Evolutionary conservation across 2,797 vertebrate species (phyloP), one percentile per base, ranked within the genome.

Genomic region (Enoplosus armatus): DNA sequence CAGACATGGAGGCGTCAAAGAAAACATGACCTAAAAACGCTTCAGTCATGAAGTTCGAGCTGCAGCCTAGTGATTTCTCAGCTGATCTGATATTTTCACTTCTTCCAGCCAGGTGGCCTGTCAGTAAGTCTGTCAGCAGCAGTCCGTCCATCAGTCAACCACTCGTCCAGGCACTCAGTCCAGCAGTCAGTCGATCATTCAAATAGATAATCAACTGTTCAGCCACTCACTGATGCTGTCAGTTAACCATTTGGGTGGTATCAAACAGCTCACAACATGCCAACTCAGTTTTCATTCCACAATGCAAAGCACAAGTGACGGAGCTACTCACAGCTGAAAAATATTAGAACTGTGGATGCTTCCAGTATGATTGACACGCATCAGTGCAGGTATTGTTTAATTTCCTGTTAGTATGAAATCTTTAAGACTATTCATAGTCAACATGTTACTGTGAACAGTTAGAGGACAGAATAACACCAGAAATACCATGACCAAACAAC

Each of bases 11-110:
- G 45, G 72, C 6, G 20, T 58, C 7, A 59, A 75, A 51, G 63
- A 58, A 56, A 63, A 69, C 51, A 43, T 27, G 43, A 14, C 43
- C 31, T 51, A 62, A 5, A 61, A 53, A 80, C 58, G 43, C 26
- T 3, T 41, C 27, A 33, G 50, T 35, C 20, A 9, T 20, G 8
- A 64, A 11, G 35, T 63, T n/a, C 39, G 22, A 65, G 37, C 53
- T 65, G 53, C 27, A 14, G 60, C 8, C 41, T 56, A 8, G 41
- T 31, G 20, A 33, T 43, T 70, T 4, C 53, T 64, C 53, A 64
- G 59, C 48, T 55, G 24, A 2, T 48, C 39, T 37, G 14, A 48
- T 48, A 18, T 11, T 63, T 56, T 56, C 3, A 35, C n/a, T 16
- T 61, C 39, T 60, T 24, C 54, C 18, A 29, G 69, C n/a, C 27